Evolutionary conservation across 2,113 vertebrate species (phyloP), one percentile per base, ranked within the genome.

Genomic region (Carassius gibelio): DNA sequence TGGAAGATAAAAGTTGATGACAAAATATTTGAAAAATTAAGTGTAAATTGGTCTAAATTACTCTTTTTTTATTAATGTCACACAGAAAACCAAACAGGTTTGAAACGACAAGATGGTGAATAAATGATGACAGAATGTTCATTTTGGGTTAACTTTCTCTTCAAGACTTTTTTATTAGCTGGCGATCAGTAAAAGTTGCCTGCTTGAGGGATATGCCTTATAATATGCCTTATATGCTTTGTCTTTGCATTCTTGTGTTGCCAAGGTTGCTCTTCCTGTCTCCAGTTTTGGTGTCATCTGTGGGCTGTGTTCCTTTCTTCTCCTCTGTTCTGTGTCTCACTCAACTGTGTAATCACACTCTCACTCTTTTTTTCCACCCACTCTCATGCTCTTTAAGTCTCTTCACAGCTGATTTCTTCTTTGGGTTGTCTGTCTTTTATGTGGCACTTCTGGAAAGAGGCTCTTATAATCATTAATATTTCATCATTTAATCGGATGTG

Each of bases 381-480:
- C 61, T n/a, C 23, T 72, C 75, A 34, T n/a, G 55, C 50, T 81
- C 75, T 21, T 77, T 68, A 55, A 72, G 21, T 30, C 36, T 72
- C 45, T 34, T 45, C 55, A 71, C 38, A 55, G 62, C 23, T 71
- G 4, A 75, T 68, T 69, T 81, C 62, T 68, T 77, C 26, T 82
- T 87, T 72, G 57, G 21, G 34, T 77, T 57, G 21, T 81, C 45
- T 50, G 61, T 81, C 59, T 81, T 69, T 66, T 50, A 74, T 64
- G 23, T 66, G 76, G 84, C 91, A 90, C 86, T 93, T 94, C 91
- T 94, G 93, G 92, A 92, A 92, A 93, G 92, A 91, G 89, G 87
- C 90, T 23, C 84, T 85, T 84, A 69, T 72, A 42, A 48, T 75
- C 89, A 90, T 90, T 84, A 88, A 90, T 90, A 89, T 89, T 92